Conservation (phyloP, 2,888 invertebrate genomes). For the Drosophila melanosoma region DNA sequence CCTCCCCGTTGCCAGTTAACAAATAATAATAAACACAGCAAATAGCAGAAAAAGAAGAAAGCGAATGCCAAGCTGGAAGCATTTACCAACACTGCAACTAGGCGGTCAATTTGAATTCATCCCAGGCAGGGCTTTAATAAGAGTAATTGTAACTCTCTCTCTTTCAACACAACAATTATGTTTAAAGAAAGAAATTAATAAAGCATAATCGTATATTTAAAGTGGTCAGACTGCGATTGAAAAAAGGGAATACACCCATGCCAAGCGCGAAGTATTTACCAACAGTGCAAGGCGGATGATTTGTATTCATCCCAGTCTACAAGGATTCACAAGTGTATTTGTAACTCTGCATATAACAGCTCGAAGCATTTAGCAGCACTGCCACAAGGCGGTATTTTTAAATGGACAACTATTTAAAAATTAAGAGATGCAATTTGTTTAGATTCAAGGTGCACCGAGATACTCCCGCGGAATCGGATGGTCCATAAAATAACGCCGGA, state of each 20-base stretch:
- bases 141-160: neutral
- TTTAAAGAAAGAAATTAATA: neutral
- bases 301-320: neutral
- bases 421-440: slow-evolving; percentile 64
- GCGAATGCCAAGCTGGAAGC: slow-evolving; percentile 41
- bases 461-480: slow-evolving; percentile 86
- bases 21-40: slow-evolving; percentile 10
- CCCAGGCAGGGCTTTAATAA: neutral
- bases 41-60: slow-evolving; percentile 5
- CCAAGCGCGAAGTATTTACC: neutral
- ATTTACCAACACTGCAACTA: slow-evolving; percentile 47
- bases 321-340: neutral
- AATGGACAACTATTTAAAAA: slow-evolving; percentile 47
- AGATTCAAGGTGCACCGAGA: slow-evolving; percentile 77
- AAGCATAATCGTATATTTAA: neutral
- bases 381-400: neutral
- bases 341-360: neutral
- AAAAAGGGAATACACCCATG: neutral
- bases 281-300: neutral
- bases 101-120: neutral
- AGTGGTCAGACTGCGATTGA: neutral
- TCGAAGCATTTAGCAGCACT: slow-evolving; percentile 60
- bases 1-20: slow-evolving; percentile 37
- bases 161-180: neutral
- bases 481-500: slow-evolving; percentile 91